phyloP scores from a whole-genome alignment of 2,888 invertebrate genomes.

The Cerceris rybyensis region DNA sequence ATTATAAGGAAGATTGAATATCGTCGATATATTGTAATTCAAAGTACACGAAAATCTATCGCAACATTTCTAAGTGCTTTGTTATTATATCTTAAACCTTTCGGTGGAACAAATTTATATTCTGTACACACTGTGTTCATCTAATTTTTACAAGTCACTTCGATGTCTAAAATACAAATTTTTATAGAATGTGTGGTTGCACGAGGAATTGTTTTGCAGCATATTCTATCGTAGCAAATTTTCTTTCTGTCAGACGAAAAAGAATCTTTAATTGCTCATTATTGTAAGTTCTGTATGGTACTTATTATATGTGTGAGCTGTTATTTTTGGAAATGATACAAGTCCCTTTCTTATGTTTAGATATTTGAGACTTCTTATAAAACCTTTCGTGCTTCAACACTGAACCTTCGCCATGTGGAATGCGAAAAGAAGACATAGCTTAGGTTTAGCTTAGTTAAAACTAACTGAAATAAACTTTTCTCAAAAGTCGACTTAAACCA shows the following conservation, averaged over 20 bases:
- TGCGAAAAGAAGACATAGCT: no score
- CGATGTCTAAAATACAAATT: slow-evolving; percentile 16
- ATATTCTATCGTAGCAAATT: slow-evolving; percentile 5
- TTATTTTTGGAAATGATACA: no score
- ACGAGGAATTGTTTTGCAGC: slow-evolving; percentile 26
- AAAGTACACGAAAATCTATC: no score
- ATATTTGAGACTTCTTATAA: no score
- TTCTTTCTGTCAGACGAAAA: slow-evolving; percentile 7
- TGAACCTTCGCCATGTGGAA: no score
- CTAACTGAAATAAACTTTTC: no score
- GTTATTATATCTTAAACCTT: no score
- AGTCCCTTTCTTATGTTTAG: no score
- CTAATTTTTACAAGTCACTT: slow-evolving; percentile 21
- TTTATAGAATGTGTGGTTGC: slow-evolving; percentile 2
- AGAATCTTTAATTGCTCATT: slow-evolving; percentile 24
- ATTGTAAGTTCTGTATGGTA: slow-evolving; percentile 22
- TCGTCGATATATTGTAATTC: neutral
- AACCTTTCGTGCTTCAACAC: no score
- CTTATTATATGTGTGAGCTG: neutral
- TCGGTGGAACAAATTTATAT: slow-evolving; percentile 15
- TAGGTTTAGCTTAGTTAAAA: no score
- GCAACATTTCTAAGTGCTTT: no score
- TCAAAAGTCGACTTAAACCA: no score
- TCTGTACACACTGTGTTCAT: slow-evolving; percentile 38
- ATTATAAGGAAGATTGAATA: slow-evolving; percentile 11